Evolutionary conservation across 2,888 invertebrate genomes (phyloP), one percentile per base, ranked within the genome.

Genomic region (Euplagia quadripunctaria): DNA sequence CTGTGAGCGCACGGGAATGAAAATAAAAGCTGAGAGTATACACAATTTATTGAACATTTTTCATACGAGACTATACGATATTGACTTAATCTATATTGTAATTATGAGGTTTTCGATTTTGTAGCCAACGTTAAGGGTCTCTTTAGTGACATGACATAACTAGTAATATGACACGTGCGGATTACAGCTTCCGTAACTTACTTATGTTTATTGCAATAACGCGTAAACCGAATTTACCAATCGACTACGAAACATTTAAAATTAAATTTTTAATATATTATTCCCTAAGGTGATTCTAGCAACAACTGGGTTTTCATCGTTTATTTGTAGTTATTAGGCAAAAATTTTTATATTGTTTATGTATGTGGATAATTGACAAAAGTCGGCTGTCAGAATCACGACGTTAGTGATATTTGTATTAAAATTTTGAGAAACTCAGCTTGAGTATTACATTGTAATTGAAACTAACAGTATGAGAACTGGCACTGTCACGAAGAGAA

Each of bases 1-100:
- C 82, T 85, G 85, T 82, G 68, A 77, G 82, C 83, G 84, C 86
- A 85, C 74, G 82, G 85, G 86, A 87, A 87, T 88, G 85, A 88
- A 91, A 91, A 90, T 90, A 89, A 90, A 90, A 88, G 85, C 86
- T 82, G 76, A 80, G 76, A 76, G 79, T 75, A n/a, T n/a, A 80
- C 81, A 84, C 80, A 81, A 86, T 85, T 72, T 51, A 88, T 83
- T 81, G 76, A 76, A 46, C 73, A 77, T 80, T 84, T 83, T 82
- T 86, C 58, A 80, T 81, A 65, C 61, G 68, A 68, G 9, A 31
- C 74, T 68, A 69, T 70, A 68, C 51, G 70, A 71, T 77, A 68
- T 74, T 79, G 84, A 82, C 74, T 86, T 84, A 79, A 83, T 82
- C 76, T 78, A 83, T 78, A 84, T 85, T 81, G 76, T 85, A 82